A percentile compares a stretch with the other conserved stretches of the same genome.
Evolutionary conservation across 2,797 vertebrate species (phyloP).

Genomic region (Percopsis omiscomaycus): DNA sequence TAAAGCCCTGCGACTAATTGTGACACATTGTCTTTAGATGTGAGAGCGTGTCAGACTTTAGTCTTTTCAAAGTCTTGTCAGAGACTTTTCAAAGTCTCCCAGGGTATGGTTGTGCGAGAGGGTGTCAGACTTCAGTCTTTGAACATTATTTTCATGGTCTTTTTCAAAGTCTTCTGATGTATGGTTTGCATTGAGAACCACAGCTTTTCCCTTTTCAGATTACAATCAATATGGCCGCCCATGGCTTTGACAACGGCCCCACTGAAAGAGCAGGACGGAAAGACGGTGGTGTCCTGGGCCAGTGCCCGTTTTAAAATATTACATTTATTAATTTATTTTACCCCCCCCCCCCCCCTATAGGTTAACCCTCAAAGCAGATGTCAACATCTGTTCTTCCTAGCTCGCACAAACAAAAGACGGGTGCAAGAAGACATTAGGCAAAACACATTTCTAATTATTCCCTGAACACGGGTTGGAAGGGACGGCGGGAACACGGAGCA

Average conservation of each 20-base stretch:
- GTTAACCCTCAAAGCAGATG: slow-evolving; percentile 36
- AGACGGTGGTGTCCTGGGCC: slow-evolving; percentile 52
- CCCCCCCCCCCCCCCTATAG: not conserved
- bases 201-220: slow-evolving; percentile 68
- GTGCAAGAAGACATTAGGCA: no score
- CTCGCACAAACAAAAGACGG: no score
- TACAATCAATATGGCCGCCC: slow-evolving; percentile 62
- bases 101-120: no score
- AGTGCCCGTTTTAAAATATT: slow-evolving; percentile 31
- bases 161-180: no score
- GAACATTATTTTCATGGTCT: no score
- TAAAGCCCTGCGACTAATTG: no score
- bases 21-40: no score
- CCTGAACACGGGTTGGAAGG: not conserved
- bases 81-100: no score
- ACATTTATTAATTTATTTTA: slow-evolving; percentile 41
- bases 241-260: slow-evolving; percentile 60
- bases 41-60: no score
- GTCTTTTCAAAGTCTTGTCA: no score
- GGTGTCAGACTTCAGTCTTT: no score
- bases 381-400: slow-evolving; percentile 35
- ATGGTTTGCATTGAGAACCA: slow-evolving; percentile 52
- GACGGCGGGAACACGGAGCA: not conserved
- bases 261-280: slow-evolving; percentile 60
- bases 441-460: no score